phyloP scores from a whole-genome alignment of 2,113 vertebrate genomes.

The Scalopus aquaticus region DNA sequence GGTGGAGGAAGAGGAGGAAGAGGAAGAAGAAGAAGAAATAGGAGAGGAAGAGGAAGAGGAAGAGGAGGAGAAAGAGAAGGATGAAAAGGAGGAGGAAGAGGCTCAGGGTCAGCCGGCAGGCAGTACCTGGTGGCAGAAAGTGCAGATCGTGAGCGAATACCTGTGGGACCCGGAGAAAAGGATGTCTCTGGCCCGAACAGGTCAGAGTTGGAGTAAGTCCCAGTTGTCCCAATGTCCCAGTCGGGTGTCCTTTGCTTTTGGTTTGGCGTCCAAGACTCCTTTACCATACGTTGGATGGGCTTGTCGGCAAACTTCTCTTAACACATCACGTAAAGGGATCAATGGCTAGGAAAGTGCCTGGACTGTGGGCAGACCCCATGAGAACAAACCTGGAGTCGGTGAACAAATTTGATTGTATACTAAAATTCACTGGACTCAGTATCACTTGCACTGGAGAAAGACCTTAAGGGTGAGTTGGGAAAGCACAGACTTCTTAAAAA shows the following conservation, averaged over 20 bases:
- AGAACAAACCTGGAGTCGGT: not conserved
- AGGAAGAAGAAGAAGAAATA: conserved; percentile 73
- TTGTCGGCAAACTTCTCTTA: conserved; percentile 55
- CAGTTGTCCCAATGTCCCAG: conserved; percentile 61
- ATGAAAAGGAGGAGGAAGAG: conserved; percentile 81
- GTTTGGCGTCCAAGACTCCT: conserved; percentile 48
- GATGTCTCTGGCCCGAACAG: conserved; percentile 95
- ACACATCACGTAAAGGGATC: conserved; percentile 32
- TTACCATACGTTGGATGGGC: conserved; percentile 38
- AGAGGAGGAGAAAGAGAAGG: conserved; percentile 81
- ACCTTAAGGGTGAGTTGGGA: conserved; percentile 5
- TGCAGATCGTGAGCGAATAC: conserved; percentile 90
- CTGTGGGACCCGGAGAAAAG: conserved; percentile 96
- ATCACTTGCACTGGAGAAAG: conserved; percentile 2
- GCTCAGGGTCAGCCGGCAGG: conserved; percentile 70
- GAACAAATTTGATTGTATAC: not conserved
- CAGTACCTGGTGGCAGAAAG: conserved; percentile 87
- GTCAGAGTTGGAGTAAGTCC: conserved; percentile 97
- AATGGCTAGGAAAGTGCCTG: not conserved
- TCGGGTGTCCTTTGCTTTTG: conserved; percentile 29
- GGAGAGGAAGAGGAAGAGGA: conserved; percentile 45
- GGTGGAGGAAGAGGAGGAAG: conserved; percentile 74
- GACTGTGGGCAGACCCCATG: not conserved
- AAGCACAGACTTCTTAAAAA: not conserved
- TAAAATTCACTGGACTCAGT: conserved; percentile 9